These are phyloP conservation scores for Nipponacmea schrenckii DNA, from an alignment of 2,888 invertebrate species.

Conservation along the genomic window DNA sequence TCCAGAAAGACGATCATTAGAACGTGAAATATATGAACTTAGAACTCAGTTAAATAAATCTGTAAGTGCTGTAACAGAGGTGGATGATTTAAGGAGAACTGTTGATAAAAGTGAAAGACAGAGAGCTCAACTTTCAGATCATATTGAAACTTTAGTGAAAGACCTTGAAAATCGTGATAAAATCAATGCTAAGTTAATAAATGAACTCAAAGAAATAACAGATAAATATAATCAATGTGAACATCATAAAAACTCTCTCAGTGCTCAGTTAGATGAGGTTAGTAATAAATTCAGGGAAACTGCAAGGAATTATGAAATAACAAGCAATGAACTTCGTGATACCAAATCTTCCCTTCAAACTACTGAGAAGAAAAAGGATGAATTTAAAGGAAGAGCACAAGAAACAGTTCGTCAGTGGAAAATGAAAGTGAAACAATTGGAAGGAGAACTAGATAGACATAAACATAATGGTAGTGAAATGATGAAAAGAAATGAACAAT, in stretches of 20 bases:
- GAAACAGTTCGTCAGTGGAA: slow-evolving; percentile 66
- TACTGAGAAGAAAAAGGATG: slow-evolving; percentile 59
- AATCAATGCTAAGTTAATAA: slow-evolving; percentile 56
- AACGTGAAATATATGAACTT: slow-evolving; percentile 57
- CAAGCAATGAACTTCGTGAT: slow-evolving; percentile 49
- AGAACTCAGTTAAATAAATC: slow-evolving; percentile 53
- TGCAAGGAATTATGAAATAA: slow-evolving; percentile 53
- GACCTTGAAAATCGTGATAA: slow-evolving; percentile 58
- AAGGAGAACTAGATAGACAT: slow-evolving; percentile 59
- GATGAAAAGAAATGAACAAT: slow-evolving; percentile 60
- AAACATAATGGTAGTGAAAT: slow-evolving; percentile 57
- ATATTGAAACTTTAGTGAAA: slow-evolving; percentile 62
- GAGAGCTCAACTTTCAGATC: slow-evolving; percentile 62
- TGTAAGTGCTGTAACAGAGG: slow-evolving; percentile 53
- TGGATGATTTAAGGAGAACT: slow-evolving; percentile 51
- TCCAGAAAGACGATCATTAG: slow-evolving; percentile 32
- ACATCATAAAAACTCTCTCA: slow-evolving; percentile 47
- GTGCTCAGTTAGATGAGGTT: slow-evolving; percentile 56
- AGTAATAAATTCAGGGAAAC: slow-evolving; percentile 48
- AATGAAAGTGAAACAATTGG: slow-evolving; percentile 61
- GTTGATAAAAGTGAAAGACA: slow-evolving; percentile 63
- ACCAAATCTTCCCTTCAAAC: slow-evolving; percentile 53
- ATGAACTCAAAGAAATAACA: slow-evolving; percentile 55
- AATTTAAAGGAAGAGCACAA: slow-evolving; percentile 62
- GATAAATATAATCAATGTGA: slow-evolving; percentile 59